phyloP scores from a whole-genome alignment of 2,888 invertebrate genomes.

The Artemia sp. region DNA sequence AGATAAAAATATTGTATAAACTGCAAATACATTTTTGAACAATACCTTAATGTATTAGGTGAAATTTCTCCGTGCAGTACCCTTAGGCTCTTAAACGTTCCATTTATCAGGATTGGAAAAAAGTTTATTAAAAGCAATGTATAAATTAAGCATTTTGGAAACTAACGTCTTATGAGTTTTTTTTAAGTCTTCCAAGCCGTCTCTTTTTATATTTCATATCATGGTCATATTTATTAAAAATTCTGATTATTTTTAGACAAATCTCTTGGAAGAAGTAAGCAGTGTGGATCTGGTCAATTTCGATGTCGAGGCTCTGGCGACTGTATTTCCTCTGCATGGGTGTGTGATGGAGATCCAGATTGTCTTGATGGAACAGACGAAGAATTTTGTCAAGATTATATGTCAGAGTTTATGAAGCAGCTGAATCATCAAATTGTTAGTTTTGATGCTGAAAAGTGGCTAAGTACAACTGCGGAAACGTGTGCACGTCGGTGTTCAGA shows the following conservation, averaged over 20 bases:
- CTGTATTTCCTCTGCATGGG: constrained; percentile 23
- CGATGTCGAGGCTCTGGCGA: neutral
- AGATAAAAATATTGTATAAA: too few species aligned
- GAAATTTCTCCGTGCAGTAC: too few species aligned
- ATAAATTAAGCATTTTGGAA: too few species aligned
- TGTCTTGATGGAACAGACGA: constrained; percentile 43
- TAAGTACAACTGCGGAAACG: constrained; percentile 38
- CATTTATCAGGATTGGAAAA: too few species aligned
- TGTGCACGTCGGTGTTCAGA: constrained; percentile 42
- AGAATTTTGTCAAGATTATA: constrained; percentile 35
- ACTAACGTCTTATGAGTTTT: too few species aligned
- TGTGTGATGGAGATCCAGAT: constrained; percentile 33
- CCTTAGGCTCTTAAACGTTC: too few species aligned
- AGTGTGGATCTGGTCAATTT: neutral
- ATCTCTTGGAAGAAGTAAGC: neutral
- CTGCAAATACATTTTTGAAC: too few species aligned
- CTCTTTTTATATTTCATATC: neutral
- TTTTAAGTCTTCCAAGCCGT: neutral
- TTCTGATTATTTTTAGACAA: too few species aligned
- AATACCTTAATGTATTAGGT: too few species aligned
- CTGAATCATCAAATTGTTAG: constrained; percentile 35
- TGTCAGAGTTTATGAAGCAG: constrained; percentile 35
- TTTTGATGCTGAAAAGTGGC: constrained; percentile 40
- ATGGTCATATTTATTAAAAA: too few species aligned
- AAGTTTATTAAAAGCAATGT: too few species aligned